These are phyloP conservation scores for Sander lucioperca DNA, from an alignment of 2,113 vertebrate genomes.

Conservation along the genomic window DNA sequence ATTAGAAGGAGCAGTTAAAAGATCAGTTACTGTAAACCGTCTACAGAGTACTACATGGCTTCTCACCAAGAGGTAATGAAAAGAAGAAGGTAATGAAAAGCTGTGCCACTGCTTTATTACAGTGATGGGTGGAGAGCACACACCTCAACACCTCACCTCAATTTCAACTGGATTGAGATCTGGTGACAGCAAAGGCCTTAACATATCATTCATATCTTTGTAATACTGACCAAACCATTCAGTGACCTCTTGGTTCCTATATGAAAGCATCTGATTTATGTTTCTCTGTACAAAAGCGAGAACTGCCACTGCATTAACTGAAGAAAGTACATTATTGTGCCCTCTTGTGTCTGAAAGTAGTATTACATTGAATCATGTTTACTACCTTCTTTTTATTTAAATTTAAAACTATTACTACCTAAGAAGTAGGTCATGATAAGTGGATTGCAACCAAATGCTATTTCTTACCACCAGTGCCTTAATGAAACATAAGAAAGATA, in stretches of 20 bases:
- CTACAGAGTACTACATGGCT: neutral
- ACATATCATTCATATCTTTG: neutral
- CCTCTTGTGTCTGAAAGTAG: slow-evolving; percentile 56
- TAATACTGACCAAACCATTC: neutral
- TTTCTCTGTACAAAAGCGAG: no score
- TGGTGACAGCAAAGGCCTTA: no score
- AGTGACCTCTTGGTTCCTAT: neutral
- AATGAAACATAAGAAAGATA: neutral
- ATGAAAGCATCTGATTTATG: neutral
- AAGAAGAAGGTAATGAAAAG: slow-evolving; percentile 48
- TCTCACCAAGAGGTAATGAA: neutral
- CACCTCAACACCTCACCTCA: neutral
- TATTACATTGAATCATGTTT: neutral
- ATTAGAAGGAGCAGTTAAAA: slow-evolving; percentile 39
- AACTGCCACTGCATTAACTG: neutral
- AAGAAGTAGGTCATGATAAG: neutral
- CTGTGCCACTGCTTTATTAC: slow-evolving; percentile 3
- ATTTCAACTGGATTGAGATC: neutral
- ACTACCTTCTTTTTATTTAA: neutral
- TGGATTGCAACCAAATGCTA: neutral
- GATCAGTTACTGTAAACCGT: slow-evolving; percentile 17
- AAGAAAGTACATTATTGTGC: slow-evolving; percentile 2
- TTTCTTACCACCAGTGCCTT: neutral
- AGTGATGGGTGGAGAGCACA: neutral
- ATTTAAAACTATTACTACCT: neutral